phyloP scores from a whole-genome alignment of 2,888 invertebrate species.

The Gnatocerus cornutus region DNA sequence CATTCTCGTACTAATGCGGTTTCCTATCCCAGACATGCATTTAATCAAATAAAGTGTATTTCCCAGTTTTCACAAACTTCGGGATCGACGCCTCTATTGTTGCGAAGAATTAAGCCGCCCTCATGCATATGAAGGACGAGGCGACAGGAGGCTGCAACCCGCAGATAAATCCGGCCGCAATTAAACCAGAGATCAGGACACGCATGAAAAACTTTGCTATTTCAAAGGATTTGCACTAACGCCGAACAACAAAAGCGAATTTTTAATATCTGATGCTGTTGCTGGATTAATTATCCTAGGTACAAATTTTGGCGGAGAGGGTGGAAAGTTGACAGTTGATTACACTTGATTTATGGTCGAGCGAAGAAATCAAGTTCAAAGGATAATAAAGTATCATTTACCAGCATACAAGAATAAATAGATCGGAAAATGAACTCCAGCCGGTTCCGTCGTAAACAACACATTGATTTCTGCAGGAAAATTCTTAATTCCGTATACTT shows the following conservation, averaged over 20 bases:
- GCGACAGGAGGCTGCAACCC: constrained; percentile 35
- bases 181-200: constrained; percentile 42
- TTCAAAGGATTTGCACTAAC: constrained; percentile 16
- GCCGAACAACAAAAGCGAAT: constrained; percentile 8
- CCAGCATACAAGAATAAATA: no score
- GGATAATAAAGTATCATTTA: no score
- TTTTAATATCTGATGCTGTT: constrained; percentile 13
- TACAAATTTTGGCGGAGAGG: background rate
- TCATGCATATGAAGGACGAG: constrained; percentile 43
- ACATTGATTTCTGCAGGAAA: no score
- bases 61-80: constrained; percentile 56
- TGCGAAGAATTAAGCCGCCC: constrained; percentile 43
- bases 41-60: constrained; percentile 63
- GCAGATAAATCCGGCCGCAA: constrained; percentile 47
- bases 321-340: background rate
- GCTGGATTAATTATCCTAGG: background rate
- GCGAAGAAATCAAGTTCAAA: background rate
- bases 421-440: no score
- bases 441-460: no score
- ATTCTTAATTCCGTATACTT: no score
- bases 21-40: constrained; percentile 54
- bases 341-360: constrained; percentile 2
- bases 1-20: constrained; percentile 54
- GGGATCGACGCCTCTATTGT: constrained; percentile 46
- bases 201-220: constrained; percentile 40